Base-by-base conservation (phyloP, 2,888 invertebrate species). In the Nasonovia ribisnigri region DNA sequence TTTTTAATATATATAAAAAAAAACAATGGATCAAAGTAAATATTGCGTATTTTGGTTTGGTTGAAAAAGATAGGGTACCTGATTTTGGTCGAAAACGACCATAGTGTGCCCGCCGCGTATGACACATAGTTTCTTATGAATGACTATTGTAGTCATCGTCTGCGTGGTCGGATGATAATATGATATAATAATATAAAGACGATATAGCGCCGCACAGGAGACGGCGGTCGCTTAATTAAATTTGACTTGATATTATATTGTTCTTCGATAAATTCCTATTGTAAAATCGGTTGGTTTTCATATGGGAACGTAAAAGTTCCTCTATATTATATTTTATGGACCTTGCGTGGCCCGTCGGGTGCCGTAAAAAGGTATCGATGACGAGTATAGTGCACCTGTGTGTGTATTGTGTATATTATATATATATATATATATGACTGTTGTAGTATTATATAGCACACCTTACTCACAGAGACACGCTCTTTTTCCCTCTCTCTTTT, bases 381-480 rank as follows among this genome's bases (percentile, higher is more conserved):
- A 42, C 77, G 77, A 77, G 77, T 77, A 77, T 20, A 77, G 77
- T 77, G 77, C 77, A 77, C 77, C 36, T 77, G 77, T 77, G 77
- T 77, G 77, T 36, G n/a, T n/a, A n/a, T 67, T n/a, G n/a, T 67
- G 13, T n/a, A 67, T n/a, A 60, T n/a, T 46, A 57, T 57, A 57
- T 29, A 57, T 54, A 54, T 54, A 54, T 16, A 20, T n/a, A 67
- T 67, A 36, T n/a, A 67, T n/a, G 67, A 16, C 36, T 16, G 36
- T 36, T n/a, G n/a, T 67, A 67, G n/a, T 67, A 16, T 16, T n/a
- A n/a, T 57, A 26, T 77, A 36, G 36, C 20, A 77, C 77, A 42
- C 77, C 20, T 36, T 36, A 36, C 77, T 77, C 20, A n/a, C n/a
- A 67, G n/a, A 67, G 11, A 16, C 16, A 54, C 54, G 3, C n/a